Base-by-base conservation (phyloP, 2,888 invertebrate species). In the Lasioglossum marginatum region DNA sequence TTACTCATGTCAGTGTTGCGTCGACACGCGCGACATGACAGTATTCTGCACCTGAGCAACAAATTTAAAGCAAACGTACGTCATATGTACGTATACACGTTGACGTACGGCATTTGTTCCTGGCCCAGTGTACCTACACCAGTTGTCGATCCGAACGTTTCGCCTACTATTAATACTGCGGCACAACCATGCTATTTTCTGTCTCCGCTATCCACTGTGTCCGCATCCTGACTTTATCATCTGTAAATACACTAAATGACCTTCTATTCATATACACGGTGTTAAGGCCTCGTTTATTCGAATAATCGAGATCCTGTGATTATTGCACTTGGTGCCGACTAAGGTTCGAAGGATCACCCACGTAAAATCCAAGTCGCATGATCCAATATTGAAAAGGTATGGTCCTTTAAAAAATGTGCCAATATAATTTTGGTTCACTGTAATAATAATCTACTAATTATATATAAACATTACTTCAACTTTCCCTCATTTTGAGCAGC, bases 31-130 rank as follows among this genome's bases (percentile, higher is more conserved):
- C 63, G 75, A 52, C 72, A 77, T 37, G 84, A 52, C 80, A 73
- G 79, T 75, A 70, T 77, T 75, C 66, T 60, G 73, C 70, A 72
- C 77, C 52, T 63, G 73, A 68, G 52, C 79, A 83, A 86, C 85
- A 82, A 88, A 87, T 83, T 86, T 79, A 86, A 83, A 85, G 82
- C 85, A 79, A 81, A 82, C 73, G 77, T 74, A 77, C 71, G 66
- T 71, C 85, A 79, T 80, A 48, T 40, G 76, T 77, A 82, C 82
- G 77, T 45, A 40, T 63, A 73, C 76, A 70, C 16, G 75, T 8
- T 79, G 70, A 82, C 76, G 43, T 57, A 45, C 45, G 71, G 37
- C 60, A 77, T 85, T 79, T 82, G 78, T 85, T 72, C 66, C 43
- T 45, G 63, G 37, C 19, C 31, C 57, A 48, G 78, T 76, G 43